Base-by-base conservation (phyloP, 2,113 vertebrate genomes). In the Gymnocephalus cernua region DNA sequence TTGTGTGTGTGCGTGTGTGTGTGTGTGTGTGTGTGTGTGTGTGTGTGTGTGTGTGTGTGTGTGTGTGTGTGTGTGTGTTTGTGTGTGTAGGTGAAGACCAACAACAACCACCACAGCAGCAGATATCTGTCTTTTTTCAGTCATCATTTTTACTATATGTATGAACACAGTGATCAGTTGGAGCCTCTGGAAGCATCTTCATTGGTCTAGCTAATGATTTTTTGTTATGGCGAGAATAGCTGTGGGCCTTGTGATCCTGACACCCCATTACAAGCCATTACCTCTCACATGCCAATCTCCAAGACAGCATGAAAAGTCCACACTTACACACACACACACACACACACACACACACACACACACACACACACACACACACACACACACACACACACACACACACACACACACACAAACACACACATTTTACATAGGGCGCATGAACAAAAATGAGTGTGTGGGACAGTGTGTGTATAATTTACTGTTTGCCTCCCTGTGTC, bases 231-330 rank as follows among this genome's bases (percentile, higher is more conserved):
- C 1, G 19, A 51, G 23, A 82, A 81, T 74, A 58, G 83, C 86
- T 85, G 29, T 32, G 53, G 65, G 82, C 25, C 53, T 65, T 62
- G 12, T 70, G 56, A 80, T 88, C 57, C 74, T 83, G 80, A 89
- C 77, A 87, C 35, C 63, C 41, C 27, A 23, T 72, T 84, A 85
- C 76, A 86, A 85, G 63, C 64, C 62, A 75, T 84, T 81, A 74
- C 7, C 59, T 81, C 57, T 74, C 6, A 68, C 68, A 74, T 56
- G 73, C n/a, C 71, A 78, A 48, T 74, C 68, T 87, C 25, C 10
- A 74, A 67, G 80, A 75, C 58, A 27, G 65, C 12, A 0, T 71
- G 48, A 77, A 81, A 54, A 25, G 51, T 23, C 10, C 8, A 38
- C 47, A 25, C 21, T 29, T 50, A 63, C 62, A 51, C 11, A 51